Evolutionary conservation across 1,140 invertebrate species (phyloP), one percentile per base, ranked within the genome.

Genomic region (Zaprionus ornatus): DNA sequence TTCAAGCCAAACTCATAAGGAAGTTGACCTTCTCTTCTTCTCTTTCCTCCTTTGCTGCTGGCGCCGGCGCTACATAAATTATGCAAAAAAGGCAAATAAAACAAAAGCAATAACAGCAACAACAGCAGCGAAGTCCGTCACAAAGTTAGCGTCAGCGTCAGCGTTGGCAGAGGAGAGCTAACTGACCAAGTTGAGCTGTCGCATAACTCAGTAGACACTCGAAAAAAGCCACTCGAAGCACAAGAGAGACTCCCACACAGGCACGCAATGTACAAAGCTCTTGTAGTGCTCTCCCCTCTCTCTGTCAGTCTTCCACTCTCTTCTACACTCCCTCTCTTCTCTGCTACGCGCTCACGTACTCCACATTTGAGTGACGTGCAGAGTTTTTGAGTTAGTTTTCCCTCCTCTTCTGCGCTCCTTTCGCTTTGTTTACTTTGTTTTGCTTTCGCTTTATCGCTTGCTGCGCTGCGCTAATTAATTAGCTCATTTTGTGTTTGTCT

Each of bases 401-500:
- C 35, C 40, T 57, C 23, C n/a, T 73, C 59, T 72, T 63, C 35
- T 54, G n/a, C 29, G 62, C 48, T 7, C n/a, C 15, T 6, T 40
- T 21, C 10, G 12, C 45, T 21, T 19, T 56, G 40, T 84, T 75
- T 66, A 68, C 27, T 79, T 79, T 75, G 50, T 63, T 65, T 57
- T 63, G 66, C 27, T 25, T 29, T 23, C 56, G 65, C n/a, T 21
- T 48, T 72, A 65, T 56, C 42, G 54, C 74, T 45, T 45, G 40
- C 40, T 42, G 40, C 23, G 52, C 32, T 55, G 32, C 63, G 57
- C 77, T 74, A 83, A 88, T 87, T 83, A 87, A 87, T 87, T 87
- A 83, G 84, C 79, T 87, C 80, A 86, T 80, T 88, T 87, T 73
- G 72, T 82, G 68, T 77, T 70, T 79, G 80, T 59, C 17, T 68